phyloP scores from a whole-genome alignment of 2,797 vertebrate genomes.

The Argentina silus region DNA sequence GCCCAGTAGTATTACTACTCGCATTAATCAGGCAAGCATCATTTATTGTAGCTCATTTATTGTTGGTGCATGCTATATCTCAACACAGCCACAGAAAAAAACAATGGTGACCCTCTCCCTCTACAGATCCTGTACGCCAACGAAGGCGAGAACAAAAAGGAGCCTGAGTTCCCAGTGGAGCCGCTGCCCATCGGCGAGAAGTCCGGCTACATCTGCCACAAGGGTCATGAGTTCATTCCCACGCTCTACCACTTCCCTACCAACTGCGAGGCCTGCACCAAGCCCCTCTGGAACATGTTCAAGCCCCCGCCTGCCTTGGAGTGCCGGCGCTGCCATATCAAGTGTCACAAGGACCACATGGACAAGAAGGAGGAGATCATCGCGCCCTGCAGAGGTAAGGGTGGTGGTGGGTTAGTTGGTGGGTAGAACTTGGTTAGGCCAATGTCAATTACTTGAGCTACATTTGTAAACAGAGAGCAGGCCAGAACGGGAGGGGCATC shows the following conservation, averaged over 20 bases:
- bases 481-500: no score
- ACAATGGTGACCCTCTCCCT: no score
- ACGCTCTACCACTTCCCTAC: conserved; percentile 98
- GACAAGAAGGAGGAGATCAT: conserved; percentile 99
- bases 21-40: no score
- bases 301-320: conserved; percentile 96
- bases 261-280: conserved; percentile 98
- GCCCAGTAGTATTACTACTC: no score
- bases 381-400: conserved; percentile 98
- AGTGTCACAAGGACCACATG: conserved; percentile 98
- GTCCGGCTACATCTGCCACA: conserved; percentile 94
- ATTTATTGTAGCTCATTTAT: no score
- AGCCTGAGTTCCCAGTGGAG: conserved; percentile 91
- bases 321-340: conserved; percentile 98
- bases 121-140: conserved; percentile 96
- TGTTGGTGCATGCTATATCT: no score
- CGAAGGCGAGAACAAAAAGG: conserved; percentile 97
- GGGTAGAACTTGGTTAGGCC: no score
- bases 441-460: no score
- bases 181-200: conserved; percentile 89
- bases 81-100: no score
- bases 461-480: no score
- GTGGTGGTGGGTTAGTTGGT: no score
- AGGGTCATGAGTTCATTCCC: conserved; percentile 99
- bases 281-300: conserved; percentile 98